A percentile compares a stretch with the other conserved stretches of the same genome.
These are phyloP conservation scores for Schlechtendalia chinensis DNA, from an alignment of 1,140 invertebrate species.

Conservation along the genomic window DNA sequence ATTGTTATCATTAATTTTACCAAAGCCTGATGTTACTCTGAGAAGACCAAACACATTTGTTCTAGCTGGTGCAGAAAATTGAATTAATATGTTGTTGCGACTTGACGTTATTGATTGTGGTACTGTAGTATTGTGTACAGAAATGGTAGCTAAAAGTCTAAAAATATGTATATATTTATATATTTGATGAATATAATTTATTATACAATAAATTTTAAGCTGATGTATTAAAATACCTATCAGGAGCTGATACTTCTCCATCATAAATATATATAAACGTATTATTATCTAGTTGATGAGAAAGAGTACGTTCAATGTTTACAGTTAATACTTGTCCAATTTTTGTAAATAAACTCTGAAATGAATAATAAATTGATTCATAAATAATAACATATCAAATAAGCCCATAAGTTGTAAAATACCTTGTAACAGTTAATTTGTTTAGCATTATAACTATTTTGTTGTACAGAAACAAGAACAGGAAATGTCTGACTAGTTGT, in stretches of 20 bases:
- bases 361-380: background rate
- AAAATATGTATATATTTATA: background rate
- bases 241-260: slow-evolving; percentile 42
- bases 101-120: slow-evolving; percentile 81
- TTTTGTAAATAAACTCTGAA: slow-evolving; percentile 42
- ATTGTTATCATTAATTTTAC: slow-evolving; percentile 55
- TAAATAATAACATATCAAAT: background rate
- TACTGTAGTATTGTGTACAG: slow-evolving; percentile 73
- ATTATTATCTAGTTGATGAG: slow-evolving; percentile 25
- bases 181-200: background rate
- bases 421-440: slow-evolving; percentile 46
- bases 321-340: slow-evolving; percentile 44
- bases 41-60: slow-evolving; percentile 72
- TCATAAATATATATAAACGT: slow-evolving; percentile 44
- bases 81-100: slow-evolving; percentile 72
- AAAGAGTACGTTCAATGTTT: slow-evolving; percentile 36
- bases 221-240: slow-evolving; percentile 25
- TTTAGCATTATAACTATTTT: slow-evolving; percentile 64
- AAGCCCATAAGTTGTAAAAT: background rate
- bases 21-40: slow-evolving; percentile 70
- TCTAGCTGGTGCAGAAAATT: slow-evolving; percentile 68
- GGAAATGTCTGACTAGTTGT: slow-evolving; percentile 76
- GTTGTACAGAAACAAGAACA: slow-evolving; percentile 72
- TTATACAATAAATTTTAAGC: background rate
- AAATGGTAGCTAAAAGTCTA: slow-evolving; percentile 64